Conservation (phyloP, 2,888 invertebrate species). For the Synergus umbraculus region DNA sequence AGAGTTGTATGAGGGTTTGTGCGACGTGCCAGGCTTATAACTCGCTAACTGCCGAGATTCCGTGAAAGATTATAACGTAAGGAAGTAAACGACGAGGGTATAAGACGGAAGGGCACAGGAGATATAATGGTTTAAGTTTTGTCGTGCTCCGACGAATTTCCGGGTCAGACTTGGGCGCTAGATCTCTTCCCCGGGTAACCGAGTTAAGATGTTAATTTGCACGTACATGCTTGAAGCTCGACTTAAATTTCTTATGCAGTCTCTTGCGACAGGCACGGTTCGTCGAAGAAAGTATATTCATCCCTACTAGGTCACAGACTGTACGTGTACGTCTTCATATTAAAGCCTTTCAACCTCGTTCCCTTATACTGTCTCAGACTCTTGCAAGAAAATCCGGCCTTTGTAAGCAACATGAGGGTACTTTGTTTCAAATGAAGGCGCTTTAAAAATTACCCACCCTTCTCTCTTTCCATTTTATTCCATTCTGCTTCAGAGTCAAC, state of each 20-base stretch:
- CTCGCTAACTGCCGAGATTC: constrained; percentile 32
- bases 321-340: constrained; percentile 50
- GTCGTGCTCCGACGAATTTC: constrained; percentile 68
- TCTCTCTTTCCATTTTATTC: neutral
- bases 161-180: constrained; percentile 58
- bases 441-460: constrained; percentile 3
- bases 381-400: constrained; percentile 18
- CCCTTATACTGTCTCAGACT: constrained; percentile 16
- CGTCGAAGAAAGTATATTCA: constrained; percentile 21
- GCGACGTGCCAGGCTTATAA: constrained; percentile 6
- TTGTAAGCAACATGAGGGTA: neutral
- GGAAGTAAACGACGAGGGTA: constrained; percentile 39
- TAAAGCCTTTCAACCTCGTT: constrained; percentile 53
- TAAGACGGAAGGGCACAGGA: constrained; percentile 42
- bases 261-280: constrained; percentile 19
- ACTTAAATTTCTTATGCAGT: constrained; percentile 60
- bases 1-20: neutral
- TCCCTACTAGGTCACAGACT: constrained; percentile 41
- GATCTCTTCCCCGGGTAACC: constrained; percentile 62
- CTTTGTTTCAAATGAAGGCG: neutral
- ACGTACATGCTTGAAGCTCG: constrained; percentile 60
- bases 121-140: constrained; percentile 71
- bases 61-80: constrained; percentile 60
- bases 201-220: constrained; percentile 68
- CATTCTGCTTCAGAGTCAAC: neutral